Conservation (phyloP, 2,797 vertebrate genomes). For the Gallirallus australis region DNA sequence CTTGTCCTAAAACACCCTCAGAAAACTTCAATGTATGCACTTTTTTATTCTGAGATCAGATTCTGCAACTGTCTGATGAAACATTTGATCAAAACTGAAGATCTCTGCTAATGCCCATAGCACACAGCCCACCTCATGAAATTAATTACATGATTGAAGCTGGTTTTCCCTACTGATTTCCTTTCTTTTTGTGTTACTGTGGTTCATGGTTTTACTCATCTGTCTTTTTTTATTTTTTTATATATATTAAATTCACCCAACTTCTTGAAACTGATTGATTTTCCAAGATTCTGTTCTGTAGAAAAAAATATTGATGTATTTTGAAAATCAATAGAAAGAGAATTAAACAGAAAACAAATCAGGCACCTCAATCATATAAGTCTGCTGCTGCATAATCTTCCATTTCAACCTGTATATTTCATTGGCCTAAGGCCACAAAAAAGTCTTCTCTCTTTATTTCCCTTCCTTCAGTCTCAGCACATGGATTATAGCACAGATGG, state of each 20-base stretch:
- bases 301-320: neutral
- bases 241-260: neutral
- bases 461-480: neutral
- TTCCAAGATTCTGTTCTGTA: neutral
- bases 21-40: neutral
- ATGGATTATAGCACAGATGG: neutral
- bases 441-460: neutral
- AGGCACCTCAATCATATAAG: neutral
- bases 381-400: neutral
- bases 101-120: neutral
- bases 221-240: neutral
- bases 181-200: neutral
- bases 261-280: neutral
- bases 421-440: neutral
- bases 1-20: neutral
- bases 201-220: neutral
- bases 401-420: neutral
- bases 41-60: neutral
- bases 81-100: neutral
- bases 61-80: neutral
- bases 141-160: neutral
- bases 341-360: neutral
- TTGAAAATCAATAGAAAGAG: neutral
- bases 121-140: neutral
- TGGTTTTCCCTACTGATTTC: rapidly evolving